Conservation (phyloP, 2,113 vertebrate genomes). For the Oryzias melastigma region DNA sequence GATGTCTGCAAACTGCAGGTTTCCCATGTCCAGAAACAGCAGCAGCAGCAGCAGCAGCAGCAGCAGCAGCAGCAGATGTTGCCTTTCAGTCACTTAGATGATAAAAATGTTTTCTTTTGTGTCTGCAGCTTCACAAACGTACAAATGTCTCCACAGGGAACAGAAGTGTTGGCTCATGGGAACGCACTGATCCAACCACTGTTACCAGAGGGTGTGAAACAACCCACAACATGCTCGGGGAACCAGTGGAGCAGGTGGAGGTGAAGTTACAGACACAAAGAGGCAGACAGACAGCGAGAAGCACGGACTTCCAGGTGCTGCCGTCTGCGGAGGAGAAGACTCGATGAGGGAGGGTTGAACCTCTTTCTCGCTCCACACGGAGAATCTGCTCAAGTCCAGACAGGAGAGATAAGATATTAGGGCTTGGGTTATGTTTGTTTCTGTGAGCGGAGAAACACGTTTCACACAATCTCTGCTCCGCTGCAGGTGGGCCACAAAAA, state of each 20-base stretch:
- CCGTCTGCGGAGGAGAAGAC: conserved; percentile 13
- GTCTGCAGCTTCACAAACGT: neutral
- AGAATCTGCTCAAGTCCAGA: conserved; percentile 52
- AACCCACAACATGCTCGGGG: conserved; percentile 25
- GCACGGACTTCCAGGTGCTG: conserved; percentile 52
- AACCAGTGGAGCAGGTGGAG: conserved; percentile 13
- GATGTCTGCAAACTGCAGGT: conserved; percentile 1
- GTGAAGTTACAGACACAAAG: conserved; percentile 13
- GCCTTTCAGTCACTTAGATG: too few species aligned
- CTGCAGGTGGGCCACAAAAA: conserved; percentile 18
- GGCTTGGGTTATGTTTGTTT: conserved; percentile 8
- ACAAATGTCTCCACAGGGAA: conserved; percentile 12
- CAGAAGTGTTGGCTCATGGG: conserved; percentile 9
- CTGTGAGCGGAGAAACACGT: neutral
- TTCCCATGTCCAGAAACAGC: too few species aligned
- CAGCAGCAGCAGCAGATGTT: too few species aligned
- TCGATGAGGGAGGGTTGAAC: conserved; percentile 13
- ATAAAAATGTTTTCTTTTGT: neutral
- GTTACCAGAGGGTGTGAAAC: conserved; percentile 17
- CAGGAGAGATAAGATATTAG: conserved; percentile 29
- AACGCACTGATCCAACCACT: conserved; percentile 8
- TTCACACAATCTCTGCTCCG: conserved; percentile 6
- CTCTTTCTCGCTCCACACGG: conserved; percentile 26
- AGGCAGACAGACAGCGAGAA: conserved; percentile 21
- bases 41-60: too few species aligned